These are phyloP conservation scores for Dysmachus trigonus DNA, from an alignment of 2,888 invertebrate species.

Conservation along the genomic window DNA sequence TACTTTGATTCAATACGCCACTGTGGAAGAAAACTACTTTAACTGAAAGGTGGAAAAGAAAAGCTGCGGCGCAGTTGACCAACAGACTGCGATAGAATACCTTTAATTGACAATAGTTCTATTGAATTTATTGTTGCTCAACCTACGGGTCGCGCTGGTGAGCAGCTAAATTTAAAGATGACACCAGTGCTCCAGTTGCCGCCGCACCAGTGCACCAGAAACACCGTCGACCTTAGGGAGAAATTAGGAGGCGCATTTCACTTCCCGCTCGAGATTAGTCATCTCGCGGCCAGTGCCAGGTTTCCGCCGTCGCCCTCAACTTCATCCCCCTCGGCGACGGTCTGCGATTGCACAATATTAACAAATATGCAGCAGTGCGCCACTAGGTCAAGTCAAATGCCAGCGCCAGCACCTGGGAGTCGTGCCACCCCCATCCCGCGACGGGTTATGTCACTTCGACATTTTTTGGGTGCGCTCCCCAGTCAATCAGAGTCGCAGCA, in stretches of 20 bases:
- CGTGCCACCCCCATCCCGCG: conserved; percentile 9
- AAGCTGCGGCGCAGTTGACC: neutral
- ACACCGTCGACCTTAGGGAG: neutral
- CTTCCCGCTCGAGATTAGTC: neutral
- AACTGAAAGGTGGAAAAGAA: neutral
- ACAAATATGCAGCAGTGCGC: neutral
- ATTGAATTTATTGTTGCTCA: neutral
- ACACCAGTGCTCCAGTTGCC: neutral
- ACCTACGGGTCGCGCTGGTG: neutral
- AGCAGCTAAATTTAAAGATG: neutral
- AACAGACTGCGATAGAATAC: neutral
- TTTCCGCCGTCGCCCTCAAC: neutral
- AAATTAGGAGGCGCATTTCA: neutral
- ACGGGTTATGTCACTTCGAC: conserved; percentile 20
- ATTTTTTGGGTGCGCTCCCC: neutral
- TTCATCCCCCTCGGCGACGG: neutral
- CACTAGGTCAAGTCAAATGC: neutral
- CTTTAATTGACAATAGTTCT: neutral
- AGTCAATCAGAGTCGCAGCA: neutral
- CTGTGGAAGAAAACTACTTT: neutral
- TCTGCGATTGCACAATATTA: neutral
- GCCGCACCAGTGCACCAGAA: neutral
- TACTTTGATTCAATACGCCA: neutral
- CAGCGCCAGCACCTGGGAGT: neutral
- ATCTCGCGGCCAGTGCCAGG: neutral